Conservation (phyloP, 2,888 invertebrate genomes). For the Torymus texanus region DNA sequence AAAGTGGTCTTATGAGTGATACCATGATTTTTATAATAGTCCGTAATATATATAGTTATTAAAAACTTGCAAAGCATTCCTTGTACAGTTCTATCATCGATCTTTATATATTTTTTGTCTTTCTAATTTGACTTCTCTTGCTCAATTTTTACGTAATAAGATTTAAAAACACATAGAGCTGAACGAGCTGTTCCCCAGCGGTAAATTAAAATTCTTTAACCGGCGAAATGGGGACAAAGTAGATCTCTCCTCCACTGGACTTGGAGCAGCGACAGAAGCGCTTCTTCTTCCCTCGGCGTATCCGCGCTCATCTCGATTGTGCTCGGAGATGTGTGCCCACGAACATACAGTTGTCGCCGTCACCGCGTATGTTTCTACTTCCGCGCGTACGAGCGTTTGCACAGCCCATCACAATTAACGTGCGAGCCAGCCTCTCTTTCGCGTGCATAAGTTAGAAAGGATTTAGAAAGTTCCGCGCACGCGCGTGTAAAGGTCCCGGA, state of each 20-base stretch:
- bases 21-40: too few relatives aligned
- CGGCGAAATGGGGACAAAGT: background rate
- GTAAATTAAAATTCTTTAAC: background rate
- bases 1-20: too few relatives aligned
- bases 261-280: too few relatives aligned
- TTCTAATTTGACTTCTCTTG: too few relatives aligned
- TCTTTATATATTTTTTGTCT: too few relatives aligned
- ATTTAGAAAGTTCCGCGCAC: conserved; percentile 64
- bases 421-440: conserved; percentile 18
- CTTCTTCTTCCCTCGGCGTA: conserved; percentile 4
- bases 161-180: background rate
- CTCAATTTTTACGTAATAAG: too few relatives aligned
- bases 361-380: conserved; percentile 33
- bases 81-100: too few relatives aligned
- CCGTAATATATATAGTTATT: too few relatives aligned
- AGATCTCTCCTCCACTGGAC: too few relatives aligned
- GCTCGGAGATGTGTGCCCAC: conserved; percentile 13
- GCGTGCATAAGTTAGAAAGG: conserved; percentile 60
- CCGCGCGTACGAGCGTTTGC: conserved; percentile 12
- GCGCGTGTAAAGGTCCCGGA: conserved; percentile 56
- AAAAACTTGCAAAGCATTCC: too few relatives aligned
- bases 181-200: background rate
- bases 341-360: too few relatives aligned
- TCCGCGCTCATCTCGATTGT: conserved; percentile 44
- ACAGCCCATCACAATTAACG: conserved; percentile 50